A percentile compares a stretch with the other conserved stretches of the same genome.
Evolutionary conservation across 2,888 invertebrate species (phyloP).

Genomic region (Drosophila subquinaria): DNA sequence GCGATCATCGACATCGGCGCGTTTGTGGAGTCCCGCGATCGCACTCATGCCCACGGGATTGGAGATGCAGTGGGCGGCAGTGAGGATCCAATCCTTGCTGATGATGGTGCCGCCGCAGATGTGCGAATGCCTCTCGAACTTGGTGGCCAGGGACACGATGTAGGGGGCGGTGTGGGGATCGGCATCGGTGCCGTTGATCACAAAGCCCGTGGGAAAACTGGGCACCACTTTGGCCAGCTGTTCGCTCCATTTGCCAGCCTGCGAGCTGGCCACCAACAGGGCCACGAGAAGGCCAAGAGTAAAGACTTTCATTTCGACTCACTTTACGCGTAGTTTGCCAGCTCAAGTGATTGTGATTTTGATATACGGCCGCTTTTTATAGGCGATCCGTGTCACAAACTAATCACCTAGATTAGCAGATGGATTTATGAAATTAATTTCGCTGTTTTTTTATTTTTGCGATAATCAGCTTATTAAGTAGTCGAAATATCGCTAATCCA

Average conservation of each 20-base stretch:
- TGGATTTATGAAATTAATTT: slow-evolving; percentile 59
- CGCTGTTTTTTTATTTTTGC: slow-evolving; percentile 2
- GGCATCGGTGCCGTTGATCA: slow-evolving; percentile 84
- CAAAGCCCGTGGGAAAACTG: slow-evolving; percentile 75
- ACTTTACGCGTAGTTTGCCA: not conserved
- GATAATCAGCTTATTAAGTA: slow-evolving; percentile 22
- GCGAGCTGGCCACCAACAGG: slow-evolving; percentile 67
- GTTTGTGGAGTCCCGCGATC: slow-evolving; percentile 85
- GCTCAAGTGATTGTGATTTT: slow-evolving; percentile 20
- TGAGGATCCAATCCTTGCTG: slow-evolving; percentile 83
- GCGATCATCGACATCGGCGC: slow-evolving; percentile 65
- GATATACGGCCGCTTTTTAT: slow-evolving; percentile 47
- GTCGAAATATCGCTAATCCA: slow-evolving; percentile 24
- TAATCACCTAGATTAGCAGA: slow-evolving; percentile 22
- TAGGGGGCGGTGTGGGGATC: slow-evolving; percentile 85
- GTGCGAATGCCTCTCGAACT: slow-evolving; percentile 74
- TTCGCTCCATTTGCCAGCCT: slow-evolving; percentile 66
- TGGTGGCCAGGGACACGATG: slow-evolving; percentile 84
- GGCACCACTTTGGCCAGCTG: slow-evolving; percentile 66
- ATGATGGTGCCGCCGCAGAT: slow-evolving; percentile 86
- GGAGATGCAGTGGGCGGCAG: slow-evolving; percentile 84
- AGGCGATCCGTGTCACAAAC: slow-evolving; percentile 16
- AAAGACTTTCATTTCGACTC: slow-evolving; percentile 75
- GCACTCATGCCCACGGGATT: slow-evolving; percentile 73
- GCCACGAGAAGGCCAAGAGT: slow-evolving; percentile 58